These are phyloP conservation scores for Zoanthus sansibaricus DNA, from an alignment of 92 coral and sea anemone species.

Conservation along the genomic window DNA sequence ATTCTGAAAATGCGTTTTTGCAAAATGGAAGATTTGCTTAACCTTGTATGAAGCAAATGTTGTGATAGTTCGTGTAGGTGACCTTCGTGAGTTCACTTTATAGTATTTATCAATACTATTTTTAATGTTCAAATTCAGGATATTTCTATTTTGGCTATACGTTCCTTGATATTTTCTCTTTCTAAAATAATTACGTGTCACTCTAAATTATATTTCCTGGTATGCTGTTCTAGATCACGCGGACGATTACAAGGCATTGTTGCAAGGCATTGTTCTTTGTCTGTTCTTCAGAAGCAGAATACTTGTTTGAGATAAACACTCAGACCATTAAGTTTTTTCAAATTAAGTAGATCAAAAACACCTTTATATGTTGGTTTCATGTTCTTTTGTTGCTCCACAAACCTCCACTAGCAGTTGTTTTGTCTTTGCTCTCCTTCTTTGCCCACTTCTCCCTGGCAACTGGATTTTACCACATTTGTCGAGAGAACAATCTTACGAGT, in stretches of 20 bases:
- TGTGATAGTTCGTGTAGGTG: constrained; percentile 23
- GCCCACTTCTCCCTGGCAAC: background rate
- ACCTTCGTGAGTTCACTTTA: constrained; percentile 3
- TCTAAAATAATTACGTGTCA: no score
- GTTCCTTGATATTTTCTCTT: no score
- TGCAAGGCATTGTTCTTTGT: constrained; percentile 30
- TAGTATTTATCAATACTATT: constrained; percentile 6
- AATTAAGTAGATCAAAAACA: background rate
- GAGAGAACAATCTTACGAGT: no score
- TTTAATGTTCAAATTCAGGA: no score
- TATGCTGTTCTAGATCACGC: background rate
- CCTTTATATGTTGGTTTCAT: background rate
- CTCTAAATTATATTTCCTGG: no score
- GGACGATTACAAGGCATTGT: background rate
- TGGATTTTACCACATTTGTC: no score
- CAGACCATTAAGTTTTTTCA: background rate
- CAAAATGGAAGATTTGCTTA: background rate
- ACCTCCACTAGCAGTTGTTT: background rate
- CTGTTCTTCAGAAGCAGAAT: constrained; percentile 17
- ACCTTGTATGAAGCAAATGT: constrained; percentile 19
- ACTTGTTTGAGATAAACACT: background rate
- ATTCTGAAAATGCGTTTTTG: background rate
- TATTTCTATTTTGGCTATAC: no score
- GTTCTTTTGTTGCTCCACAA: background rate
- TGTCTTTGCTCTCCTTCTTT: background rate